phyloP scores from a whole-genome alignment of 2,888 invertebrate species.

The Ormyrus pomaceus region DNA sequence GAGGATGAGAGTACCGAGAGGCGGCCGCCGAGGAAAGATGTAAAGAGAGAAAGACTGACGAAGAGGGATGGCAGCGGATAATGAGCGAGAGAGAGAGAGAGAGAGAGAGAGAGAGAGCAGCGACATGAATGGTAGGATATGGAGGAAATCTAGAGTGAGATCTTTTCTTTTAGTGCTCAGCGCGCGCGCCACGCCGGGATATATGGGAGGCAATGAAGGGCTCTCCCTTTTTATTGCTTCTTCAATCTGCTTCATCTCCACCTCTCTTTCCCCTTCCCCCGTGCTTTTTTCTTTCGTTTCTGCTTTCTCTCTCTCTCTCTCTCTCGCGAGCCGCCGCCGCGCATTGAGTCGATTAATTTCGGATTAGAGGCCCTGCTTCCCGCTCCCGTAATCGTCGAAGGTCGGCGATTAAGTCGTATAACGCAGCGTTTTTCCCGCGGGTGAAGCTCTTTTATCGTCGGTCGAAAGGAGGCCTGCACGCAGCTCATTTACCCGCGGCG shows the following conservation, averaged over 20 bases:
- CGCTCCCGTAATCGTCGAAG: no score
- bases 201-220: constrained; percentile 29
- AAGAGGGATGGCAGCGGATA: constrained; percentile 21
- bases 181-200: neutral
- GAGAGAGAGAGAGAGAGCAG: constrained; percentile 24
- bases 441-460: neutral
- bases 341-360: constrained; percentile 33
- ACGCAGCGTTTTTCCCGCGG: neutral
- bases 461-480: no score
- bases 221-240: constrained; percentile 30
- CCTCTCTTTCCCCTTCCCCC: neutral
- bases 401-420: no score
- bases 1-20: constrained; percentile 33
- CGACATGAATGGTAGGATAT: constrained; percentile 45
- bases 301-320: no score
- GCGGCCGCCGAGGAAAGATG: neutral
- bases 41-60: constrained; percentile 32
- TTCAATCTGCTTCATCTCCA: constrained; percentile 3
- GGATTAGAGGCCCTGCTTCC: constrained; percentile 7
- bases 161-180: constrained; percentile 47
- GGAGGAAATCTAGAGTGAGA: constrained; percentile 44
- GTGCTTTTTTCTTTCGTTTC: neutral
- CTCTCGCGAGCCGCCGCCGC: neutral
- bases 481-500: no score
- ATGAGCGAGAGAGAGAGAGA: constrained; percentile 34